Base-by-base conservation (phyloP, 2,888 invertebrate species). In the Poecilus cupreus region DNA sequence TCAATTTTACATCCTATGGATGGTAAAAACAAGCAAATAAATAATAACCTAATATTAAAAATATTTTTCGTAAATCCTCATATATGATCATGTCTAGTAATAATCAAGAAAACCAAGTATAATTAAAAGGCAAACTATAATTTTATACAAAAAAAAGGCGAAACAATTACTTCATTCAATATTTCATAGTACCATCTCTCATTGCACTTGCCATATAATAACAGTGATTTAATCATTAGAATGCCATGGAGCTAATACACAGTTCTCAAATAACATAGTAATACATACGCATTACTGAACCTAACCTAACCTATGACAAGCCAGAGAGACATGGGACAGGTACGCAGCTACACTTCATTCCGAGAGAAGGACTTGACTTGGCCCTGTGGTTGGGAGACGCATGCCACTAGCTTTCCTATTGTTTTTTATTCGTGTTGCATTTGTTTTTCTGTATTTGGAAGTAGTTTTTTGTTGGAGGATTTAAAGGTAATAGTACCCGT, bases 151-250 rank as follows among this genome's bases (percentile, higher is more conserved):
- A 2, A 1, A 32, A 32, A 54, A 54, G n/a, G 20, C 51, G 13
- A 26, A 60, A 60, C 60, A 60, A 60, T 26, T n/a, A 13, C 26
- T 43, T 10, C 24, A 60, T 60, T 60, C 60, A 60, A 60, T 60
- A 43, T 43, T 43, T 43, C 43, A 43, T 43, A 10, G 1, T 8
- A 13, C 2, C 32, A 32, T 32, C 32, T 32, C 6, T 18, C 54
- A 54, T 11, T 54, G 54, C 54, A 54, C 60, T 60, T 54, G 54
- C 10, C 1, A 22, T 6, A 18, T 46, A 39, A 78, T 78, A 39
- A 78, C 60, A 64, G 64, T 78, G 64, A 78, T 78, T 64, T 64
- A 46, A 43, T 78, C 64, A 60, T 78, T 20, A 64, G 64, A 77
- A 32, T 54, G 10, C 60, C 39, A 57, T 77, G 24, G 13, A 11